These are phyloP conservation scores for Scaptomyza parva DNA, from an alignment of 2,888 invertebrate species.

Conservation along the genomic window DNA sequence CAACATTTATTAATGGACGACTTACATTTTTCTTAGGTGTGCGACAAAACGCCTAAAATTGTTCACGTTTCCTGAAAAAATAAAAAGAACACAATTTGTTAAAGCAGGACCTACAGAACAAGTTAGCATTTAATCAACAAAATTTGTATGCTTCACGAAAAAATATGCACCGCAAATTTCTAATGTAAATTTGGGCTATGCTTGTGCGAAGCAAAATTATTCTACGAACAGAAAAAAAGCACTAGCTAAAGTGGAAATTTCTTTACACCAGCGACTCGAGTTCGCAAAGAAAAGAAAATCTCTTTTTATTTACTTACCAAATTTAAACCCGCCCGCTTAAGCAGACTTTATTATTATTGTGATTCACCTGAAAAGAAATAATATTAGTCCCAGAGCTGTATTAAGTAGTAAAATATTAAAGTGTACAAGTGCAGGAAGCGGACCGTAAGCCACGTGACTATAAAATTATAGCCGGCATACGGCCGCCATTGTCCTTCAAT, in stretches of 20 bases:
- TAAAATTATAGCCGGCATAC: conserved; percentile 29
- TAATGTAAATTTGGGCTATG: conserved; percentile 81
- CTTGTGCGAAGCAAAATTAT: conserved; percentile 78
- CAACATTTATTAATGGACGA: neutral
- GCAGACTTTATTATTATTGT: neutral
- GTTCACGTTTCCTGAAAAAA: conserved; percentile 29
- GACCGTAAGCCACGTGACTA: conserved; percentile 48
- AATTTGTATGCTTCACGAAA: conserved; percentile 66
- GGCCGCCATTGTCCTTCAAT: conserved; percentile 12
- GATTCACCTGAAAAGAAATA: conserved; percentile 51
- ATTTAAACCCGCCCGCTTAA: conserved; percentile 5
- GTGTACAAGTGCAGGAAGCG: conserved; percentile 17
- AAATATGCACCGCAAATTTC: conserved; percentile 83
- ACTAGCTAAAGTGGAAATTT: conserved; percentile 80
- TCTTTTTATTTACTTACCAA: conserved; percentile 44
- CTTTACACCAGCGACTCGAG: conserved; percentile 83
- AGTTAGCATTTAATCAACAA: neutral
- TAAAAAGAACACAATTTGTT: conserved; percentile 1
- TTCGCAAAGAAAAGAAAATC: conserved; percentile 50
- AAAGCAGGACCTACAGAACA: neutral
- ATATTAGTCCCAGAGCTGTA: neutral
- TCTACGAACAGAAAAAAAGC: conserved; percentile 83
- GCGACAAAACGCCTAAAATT: neutral
- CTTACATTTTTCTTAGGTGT: conserved; percentile 14
- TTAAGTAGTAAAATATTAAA: neutral